phyloP scores from a whole-genome alignment of 2,113 vertebrate genomes.

The Caracal caracal region DNA sequence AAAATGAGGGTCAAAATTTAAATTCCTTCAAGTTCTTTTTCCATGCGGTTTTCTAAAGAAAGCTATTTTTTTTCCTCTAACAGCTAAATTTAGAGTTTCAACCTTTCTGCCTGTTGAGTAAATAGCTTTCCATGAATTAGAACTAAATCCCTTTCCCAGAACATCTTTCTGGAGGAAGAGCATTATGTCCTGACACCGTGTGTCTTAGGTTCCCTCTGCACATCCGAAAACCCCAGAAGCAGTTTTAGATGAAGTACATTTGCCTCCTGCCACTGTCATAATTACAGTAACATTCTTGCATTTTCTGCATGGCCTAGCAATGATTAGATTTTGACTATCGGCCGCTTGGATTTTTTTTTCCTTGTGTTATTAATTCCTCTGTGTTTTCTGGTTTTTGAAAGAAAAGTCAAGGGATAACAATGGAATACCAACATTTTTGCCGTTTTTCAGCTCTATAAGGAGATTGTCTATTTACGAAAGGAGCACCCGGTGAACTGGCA shows the following conservation, averaged over 20 bases:
- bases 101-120: conserved; percentile 76
- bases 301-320: conserved; percentile 70
- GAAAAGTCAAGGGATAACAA: conserved; percentile 19
- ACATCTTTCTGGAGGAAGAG: conserved; percentile 73
- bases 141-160: conserved; percentile 76
- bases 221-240: conserved; percentile 77
- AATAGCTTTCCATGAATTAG: conserved; percentile 71
- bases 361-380: conserved; percentile 56
- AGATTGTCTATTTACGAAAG: conserved; percentile 89
- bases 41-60: conserved; percentile 52
- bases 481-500: conserved; percentile 96
- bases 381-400: conserved; percentile 6
- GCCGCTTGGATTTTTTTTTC: conserved; percentile 47
- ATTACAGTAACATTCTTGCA: conserved; percentile 67
- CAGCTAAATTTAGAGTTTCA: conserved; percentile 77
- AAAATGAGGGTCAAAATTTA: conserved; percentile 47
- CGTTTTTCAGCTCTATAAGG: conserved; percentile 91
- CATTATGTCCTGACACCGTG: conserved; percentile 50
- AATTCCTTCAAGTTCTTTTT: conserved; percentile 60
- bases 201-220: conserved; percentile 62
- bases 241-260: conserved; percentile 71
- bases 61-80: conserved; percentile 52
- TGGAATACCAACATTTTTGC: conserved; percentile 34
- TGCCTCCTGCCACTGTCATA: conserved; percentile 73
- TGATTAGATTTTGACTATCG: conserved; percentile 65